phyloP scores from a whole-genome alignment of 1,140 invertebrate genomes.

The Melanaphis sacchari region DNA sequence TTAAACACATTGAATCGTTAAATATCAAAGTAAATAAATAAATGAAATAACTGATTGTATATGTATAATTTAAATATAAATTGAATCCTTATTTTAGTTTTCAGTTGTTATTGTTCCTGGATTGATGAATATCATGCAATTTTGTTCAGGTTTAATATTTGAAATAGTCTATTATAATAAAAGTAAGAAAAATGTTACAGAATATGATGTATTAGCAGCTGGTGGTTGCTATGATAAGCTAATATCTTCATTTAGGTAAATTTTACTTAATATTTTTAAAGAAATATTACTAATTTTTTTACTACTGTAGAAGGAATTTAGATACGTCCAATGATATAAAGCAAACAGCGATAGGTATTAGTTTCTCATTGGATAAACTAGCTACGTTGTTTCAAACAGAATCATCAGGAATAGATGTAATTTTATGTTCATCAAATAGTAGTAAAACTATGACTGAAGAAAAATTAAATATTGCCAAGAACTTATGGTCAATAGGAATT shows the following conservation, averaged over 20 bases:
- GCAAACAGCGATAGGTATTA: constrained; percentile 75
- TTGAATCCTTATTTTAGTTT: constrained; percentile 64
- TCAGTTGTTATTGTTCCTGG: constrained; percentile 71
- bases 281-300: constrained; percentile 57
- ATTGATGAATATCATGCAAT: constrained; percentile 71
- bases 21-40: constrained; percentile 73
- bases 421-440: constrained; percentile 71
- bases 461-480: constrained; percentile 69
- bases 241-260: constrained; percentile 63
- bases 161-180: constrained; percentile 74
- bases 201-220: constrained; percentile 71
- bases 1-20: constrained; percentile 72
- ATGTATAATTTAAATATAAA: neutral
- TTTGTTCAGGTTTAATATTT: constrained; percentile 77
- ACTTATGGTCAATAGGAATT: constrained; percentile 70
- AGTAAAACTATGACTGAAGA: constrained; percentile 69
- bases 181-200: constrained; percentile 68
- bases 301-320: constrained; percentile 64
- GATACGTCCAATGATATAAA: constrained; percentile 63
- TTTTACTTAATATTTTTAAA: constrained; percentile 58
- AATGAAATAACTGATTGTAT: neutral
- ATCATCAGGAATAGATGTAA: constrained; percentile 68
- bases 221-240: constrained; percentile 71
- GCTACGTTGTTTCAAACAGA: constrained; percentile 68
- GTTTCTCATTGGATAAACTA: constrained; percentile 77